Percentiles rank a stretch among this genome's conserved stretches.
phyloP scores from a whole-genome alignment of 2,797 vertebrate species.

The Crenichthys baileyi region DNA sequence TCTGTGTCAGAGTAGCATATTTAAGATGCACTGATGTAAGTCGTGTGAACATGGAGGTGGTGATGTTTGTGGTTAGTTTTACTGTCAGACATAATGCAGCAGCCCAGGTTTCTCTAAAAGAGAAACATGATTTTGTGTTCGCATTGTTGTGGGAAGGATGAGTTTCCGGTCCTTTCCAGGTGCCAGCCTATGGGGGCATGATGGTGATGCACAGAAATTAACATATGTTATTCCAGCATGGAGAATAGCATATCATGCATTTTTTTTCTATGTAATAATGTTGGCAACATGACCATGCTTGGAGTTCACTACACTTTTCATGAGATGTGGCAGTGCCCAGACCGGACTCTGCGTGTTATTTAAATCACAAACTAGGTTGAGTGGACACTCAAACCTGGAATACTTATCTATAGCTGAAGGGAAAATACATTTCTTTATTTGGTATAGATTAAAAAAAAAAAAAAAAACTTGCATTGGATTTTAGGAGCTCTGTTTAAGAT shows the following conservation, averaged over 20 bases:
- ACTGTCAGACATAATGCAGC: slow-evolving; percentile 21
- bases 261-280: neutral
- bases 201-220: neutral
- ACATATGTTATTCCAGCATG: neutral
- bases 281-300: neutral
- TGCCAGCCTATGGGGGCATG: neutral
- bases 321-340: neutral
- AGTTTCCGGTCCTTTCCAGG: neutral
- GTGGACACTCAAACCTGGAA: neutral
- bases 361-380: neutral
- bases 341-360: neutral
- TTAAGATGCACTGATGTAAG: slow-evolving; percentile 47
- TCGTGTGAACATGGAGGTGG: slow-evolving; percentile 20
- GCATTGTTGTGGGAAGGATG: neutral
- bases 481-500: neutral
- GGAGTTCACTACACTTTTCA: neutral
- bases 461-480: neutral
- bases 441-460: neutral
- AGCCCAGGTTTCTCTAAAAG: slow-evolving; percentile 1
- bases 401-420: neutral
- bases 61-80: slow-evolving; percentile 32
- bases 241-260: neutral
- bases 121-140: neutral
- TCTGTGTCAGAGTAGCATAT: slow-evolving; percentile 25
- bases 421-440: neutral